A percentile compares a stretch with the other conserved stretches of the same genome.
These are phyloP conservation scores for Pinctada fucata DNA, from an alignment of 2,888 invertebrate species.

Conservation along the genomic window DNA sequence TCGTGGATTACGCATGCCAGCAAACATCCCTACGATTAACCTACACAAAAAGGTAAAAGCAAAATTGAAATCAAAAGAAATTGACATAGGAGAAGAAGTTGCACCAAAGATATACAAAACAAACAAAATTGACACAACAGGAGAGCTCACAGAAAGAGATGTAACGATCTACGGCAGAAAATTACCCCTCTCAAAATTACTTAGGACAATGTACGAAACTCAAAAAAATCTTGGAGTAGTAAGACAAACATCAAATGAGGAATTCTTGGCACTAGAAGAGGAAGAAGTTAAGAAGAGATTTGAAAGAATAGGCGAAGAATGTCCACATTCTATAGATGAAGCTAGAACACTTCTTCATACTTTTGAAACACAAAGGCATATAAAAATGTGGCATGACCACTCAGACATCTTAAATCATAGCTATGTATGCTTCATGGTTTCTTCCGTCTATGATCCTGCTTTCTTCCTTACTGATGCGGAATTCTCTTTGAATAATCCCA, in stretches of 20 bases:
- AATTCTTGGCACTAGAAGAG: too few species aligned
- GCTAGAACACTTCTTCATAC: neutral
- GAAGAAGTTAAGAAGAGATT: neutral
- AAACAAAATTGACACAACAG: neutral
- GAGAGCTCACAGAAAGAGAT: neutral
- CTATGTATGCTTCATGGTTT: slow-evolving; percentile 13
- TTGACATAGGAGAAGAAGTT: slow-evolving; percentile 22
- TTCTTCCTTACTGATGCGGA: slow-evolving; percentile 10
- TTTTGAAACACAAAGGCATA: slow-evolving; percentile 1
- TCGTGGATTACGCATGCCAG: neutral
- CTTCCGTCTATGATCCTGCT: slow-evolving; percentile 16
- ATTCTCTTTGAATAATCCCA: slow-evolving; percentile 11
- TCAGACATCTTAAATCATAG: slow-evolving; percentile 14
- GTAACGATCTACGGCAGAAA: slow-evolving; percentile 12
- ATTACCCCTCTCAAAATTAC: too few species aligned
- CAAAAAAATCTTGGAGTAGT: slow-evolving; percentile 11
- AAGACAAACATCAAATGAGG: neutral
- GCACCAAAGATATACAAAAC: neutral
- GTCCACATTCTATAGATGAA: neutral
- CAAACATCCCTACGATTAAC: slow-evolving; percentile 1
- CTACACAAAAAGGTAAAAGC: neutral
- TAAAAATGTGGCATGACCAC: slow-evolving; percentile 27
- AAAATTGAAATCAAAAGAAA: slow-evolving; percentile 6
- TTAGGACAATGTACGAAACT: neutral
- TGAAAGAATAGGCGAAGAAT: neutral